Conservation (phyloP, 1,140 invertebrate species). For the Hydropsyche tenuis region DNA sequence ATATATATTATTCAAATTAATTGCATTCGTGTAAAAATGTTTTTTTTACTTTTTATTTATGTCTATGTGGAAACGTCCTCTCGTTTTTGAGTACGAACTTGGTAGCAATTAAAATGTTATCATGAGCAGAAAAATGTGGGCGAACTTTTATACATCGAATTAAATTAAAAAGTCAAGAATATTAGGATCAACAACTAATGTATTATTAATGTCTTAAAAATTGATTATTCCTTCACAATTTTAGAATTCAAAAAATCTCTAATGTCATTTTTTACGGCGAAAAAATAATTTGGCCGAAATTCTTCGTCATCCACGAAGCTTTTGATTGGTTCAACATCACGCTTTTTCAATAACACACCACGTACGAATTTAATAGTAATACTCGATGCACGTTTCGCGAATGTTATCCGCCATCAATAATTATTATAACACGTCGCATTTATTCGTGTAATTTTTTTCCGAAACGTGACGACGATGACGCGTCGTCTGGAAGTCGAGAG, state of each 20-base stretch:
- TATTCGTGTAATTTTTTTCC: not conserved
- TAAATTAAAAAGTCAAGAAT: constrained; percentile 8
- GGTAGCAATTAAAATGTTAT: constrained; percentile 4
- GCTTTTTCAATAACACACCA: no score
- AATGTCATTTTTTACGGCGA: no score
- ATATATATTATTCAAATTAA: constrained; percentile 11
- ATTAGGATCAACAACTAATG: not conserved
- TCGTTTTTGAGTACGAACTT: constrained; percentile 3
- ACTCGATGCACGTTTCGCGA: not conserved
- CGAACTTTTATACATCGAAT: not conserved
- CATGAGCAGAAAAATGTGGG: constrained; percentile 6
- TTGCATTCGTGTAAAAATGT: not conserved
- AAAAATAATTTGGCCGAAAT: no score
- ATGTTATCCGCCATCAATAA: no score
- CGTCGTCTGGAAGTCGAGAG: not conserved
- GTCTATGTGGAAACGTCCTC: not conserved
- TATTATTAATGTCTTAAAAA: not conserved
- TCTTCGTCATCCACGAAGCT: no score
- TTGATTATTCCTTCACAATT: not conserved
- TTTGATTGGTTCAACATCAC: no score
- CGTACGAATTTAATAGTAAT: not conserved
- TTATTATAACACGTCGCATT: not conserved
- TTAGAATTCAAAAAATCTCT: no score
- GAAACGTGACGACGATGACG: not conserved
- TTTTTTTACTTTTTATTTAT: not conserved